Base-by-base conservation (phyloP, 2,113 vertebrate genomes). In the Malurus cyaneus region DNA sequence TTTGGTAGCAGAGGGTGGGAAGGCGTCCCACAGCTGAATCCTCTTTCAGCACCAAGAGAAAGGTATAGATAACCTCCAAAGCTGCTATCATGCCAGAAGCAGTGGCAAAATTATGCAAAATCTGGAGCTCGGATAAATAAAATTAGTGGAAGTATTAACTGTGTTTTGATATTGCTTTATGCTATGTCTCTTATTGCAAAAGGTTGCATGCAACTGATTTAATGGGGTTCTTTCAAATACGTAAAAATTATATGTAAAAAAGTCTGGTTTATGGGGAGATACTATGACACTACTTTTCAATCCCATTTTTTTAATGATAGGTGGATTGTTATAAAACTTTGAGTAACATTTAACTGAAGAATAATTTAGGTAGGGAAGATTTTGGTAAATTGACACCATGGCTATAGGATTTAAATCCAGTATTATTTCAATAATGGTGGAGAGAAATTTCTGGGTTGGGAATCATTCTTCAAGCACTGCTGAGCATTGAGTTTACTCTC, bases 121-220 rank as follows among this genome's bases (percentile, higher is more conserved):
- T 70, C 50, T 80, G 65, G 41, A 87, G 3, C 15, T 49, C 72
- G 23, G 8, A 4, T 81, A 79, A 85, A 95, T 65, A 76, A 76
- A 89, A 91, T 72, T 34, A 39, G 39, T 36, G 81, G n/a, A 87
- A 79, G 26, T 50, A 50, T 64, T 88, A 77, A 32, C 8, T 86
- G 26, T 64, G 20, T 56, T 93, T 91, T 74, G 19, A 86, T 95
- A 96, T 80, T 96, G 87, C 89, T 96, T 92, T 92, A 31, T 67
- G 32, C 8, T 88, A 47, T 72, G 29, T 42, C 42, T 78, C 36
- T 95, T 96, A 88, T 67, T 96, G 92, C 71, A 94, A 80, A 66
- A 80, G 12, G 17, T 61, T 82, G 5, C 44, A 62, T 36, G 50
- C 3, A 85, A 85, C 18, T 70, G 69, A 82, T 4, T 84, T 82